Evolutionary conservation across 2,888 invertebrate genomes (phyloP).

Genomic region (Osedax fenrisi): DNA sequence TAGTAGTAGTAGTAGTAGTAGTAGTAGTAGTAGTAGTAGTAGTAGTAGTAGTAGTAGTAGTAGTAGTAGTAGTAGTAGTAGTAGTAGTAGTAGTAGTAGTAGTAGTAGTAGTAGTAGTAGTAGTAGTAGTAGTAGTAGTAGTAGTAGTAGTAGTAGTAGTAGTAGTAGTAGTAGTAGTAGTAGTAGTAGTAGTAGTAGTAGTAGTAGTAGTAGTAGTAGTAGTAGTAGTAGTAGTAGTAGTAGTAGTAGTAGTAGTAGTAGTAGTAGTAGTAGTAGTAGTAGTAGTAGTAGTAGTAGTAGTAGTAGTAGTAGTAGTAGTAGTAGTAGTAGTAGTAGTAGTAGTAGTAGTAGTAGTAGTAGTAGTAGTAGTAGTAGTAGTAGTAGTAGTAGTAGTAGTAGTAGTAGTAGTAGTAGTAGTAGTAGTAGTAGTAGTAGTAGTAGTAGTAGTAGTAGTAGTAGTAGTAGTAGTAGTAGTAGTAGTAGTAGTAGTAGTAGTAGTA

Average conservation of each 20-base stretch:
- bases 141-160: slow-evolving; percentile 6
- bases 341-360: slow-evolving; percentile 26
- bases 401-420: slow-evolving; percentile 21
- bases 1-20: background rate
- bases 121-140: slow-evolving; percentile 2
- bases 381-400: slow-evolving; percentile 17
- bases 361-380: slow-evolving; percentile 24
- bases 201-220: slow-evolving; percentile 23
- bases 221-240: slow-evolving; percentile 24
- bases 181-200: slow-evolving; percentile 24
- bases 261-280: slow-evolving; percentile 23
- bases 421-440: slow-evolving; percentile 23
- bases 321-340: slow-evolving; percentile 24
- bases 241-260: slow-evolving; percentile 25
- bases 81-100: slow-evolving; percentile 20
- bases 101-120: slow-evolving; percentile 20
- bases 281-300: slow-evolving; percentile 13
- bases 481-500: background rate
- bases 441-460: slow-evolving; percentile 26
- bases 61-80: background rate
- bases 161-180: slow-evolving; percentile 25
- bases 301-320: slow-evolving; percentile 23
- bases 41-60: background rate
- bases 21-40: background rate
- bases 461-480: slow-evolving; percentile 24